Percentiles rank a stretch among this genome's conserved stretches.
Evolutionary conservation across 2,113 vertebrate genomes (phyloP).

Genomic region (Peucedramus taeniatus): DNA sequence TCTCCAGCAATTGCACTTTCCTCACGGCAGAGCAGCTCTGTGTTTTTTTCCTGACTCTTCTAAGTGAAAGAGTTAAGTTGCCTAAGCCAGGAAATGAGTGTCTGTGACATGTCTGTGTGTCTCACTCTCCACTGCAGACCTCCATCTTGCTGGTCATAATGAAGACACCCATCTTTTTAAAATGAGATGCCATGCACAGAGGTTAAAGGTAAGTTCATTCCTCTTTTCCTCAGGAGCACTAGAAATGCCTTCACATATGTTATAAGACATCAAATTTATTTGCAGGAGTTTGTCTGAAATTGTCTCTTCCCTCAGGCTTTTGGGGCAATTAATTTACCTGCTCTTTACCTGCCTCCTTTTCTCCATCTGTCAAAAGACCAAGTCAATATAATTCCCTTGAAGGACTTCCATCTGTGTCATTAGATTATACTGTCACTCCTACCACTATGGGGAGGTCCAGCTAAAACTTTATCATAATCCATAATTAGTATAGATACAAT

Average conservation of each 20-base stretch:
- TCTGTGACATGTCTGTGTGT: accelerated
- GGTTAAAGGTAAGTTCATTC: background rate
- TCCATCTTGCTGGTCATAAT: background rate
- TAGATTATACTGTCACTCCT: background rate
- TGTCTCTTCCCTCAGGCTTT: background rate
- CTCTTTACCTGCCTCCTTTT: background rate
- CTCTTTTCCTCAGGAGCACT: background rate
- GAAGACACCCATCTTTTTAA: background rate
- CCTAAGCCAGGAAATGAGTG: background rate
- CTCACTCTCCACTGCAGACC: background rate
- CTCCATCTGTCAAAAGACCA: background rate
- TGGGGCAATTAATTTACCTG: background rate
- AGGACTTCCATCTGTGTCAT: background rate
- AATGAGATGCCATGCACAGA: background rate
- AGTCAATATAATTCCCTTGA: background rate
- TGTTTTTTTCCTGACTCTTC: background rate
- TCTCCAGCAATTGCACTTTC: background rate
- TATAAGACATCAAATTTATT: background rate
- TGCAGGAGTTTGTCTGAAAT: background rate
- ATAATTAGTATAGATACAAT: background rate
- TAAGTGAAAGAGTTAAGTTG: background rate
- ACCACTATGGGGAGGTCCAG: background rate
- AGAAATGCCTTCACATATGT: background rate
- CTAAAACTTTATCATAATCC: background rate
- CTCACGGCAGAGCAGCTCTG: background rate